Percentiles rank a stretch among this genome's conserved stretches.
Conservation (phyloP, 2,113 vertebrate genomes). For the Potamarius usumacintae region DNA sequence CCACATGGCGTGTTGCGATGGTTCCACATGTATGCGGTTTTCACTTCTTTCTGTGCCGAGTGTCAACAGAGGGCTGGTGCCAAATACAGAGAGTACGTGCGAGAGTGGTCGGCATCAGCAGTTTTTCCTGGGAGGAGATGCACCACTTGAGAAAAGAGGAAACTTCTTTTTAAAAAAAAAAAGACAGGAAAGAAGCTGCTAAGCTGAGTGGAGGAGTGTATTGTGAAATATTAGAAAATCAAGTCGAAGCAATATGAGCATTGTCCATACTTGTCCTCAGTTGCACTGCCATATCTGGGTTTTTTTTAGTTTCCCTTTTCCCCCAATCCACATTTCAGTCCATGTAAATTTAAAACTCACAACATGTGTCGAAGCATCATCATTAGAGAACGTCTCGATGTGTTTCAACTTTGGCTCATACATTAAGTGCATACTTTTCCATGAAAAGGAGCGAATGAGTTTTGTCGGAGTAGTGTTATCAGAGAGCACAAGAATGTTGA, state of each 20-base stretch:
- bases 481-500: slow-evolving; percentile 50
- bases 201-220: background rate
- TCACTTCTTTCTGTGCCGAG: slow-evolving; percentile 7
- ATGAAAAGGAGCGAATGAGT: slow-evolving; percentile 32
- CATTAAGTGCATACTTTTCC: slow-evolving; percentile 6
- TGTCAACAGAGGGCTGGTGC: slow-evolving; percentile 27
- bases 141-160: background rate
- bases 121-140: background rate
- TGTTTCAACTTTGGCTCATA: no score
- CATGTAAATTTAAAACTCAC: background rate
- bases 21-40: slow-evolving; percentile 1
- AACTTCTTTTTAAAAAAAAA: background rate
- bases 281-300: background rate
- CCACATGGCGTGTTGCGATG: background rate
- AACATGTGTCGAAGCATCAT: no score
- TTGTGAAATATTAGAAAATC: background rate
- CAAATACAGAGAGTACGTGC: slow-evolving; percentile 37
- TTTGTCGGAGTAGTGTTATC: slow-evolving; percentile 37
- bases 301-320: background rate
- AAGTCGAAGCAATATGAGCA: background rate
- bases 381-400: background rate
- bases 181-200: background rate
- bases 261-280: background rate
- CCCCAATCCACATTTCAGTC: background rate
- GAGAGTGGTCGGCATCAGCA: slow-evolving; percentile 24